Percentiles rank a stretch among this genome's conserved stretches.
phyloP scores from a whole-genome alignment of 2,113 vertebrate species.

The Sorex araneus region DNA sequence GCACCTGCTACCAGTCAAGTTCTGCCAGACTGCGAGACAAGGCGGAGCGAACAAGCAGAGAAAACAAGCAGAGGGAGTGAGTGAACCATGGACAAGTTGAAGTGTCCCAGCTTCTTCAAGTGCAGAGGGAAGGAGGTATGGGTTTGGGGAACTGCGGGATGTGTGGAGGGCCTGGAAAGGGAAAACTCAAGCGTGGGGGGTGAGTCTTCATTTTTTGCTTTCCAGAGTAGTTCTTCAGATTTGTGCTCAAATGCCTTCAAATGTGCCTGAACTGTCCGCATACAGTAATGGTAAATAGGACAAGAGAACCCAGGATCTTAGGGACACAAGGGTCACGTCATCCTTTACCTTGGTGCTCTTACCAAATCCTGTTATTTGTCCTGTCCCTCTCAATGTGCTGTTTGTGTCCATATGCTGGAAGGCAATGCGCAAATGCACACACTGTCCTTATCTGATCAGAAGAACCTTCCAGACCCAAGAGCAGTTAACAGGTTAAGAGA shows the following conservation, averaged over 20 bases:
- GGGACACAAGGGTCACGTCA: neutral
- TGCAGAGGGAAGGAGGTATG: conserved; percentile 67
- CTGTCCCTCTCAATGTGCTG: neutral
- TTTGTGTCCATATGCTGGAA: conserved; percentile 22
- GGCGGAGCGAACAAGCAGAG: conserved; percentile 60
- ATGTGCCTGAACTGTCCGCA: conserved; percentile 6
- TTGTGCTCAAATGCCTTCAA: conserved; percentile 48
- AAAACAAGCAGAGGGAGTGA: conserved; percentile 57
- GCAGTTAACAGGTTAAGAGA: conserved; percentile 41
- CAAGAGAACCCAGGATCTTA: neutral
- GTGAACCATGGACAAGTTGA: conserved; percentile 81
- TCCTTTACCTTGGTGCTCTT: neutral
- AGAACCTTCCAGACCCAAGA: neutral
- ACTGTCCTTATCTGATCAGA: conserved; percentile 49
- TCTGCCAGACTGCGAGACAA: conserved; percentile 66
- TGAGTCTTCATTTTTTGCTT: conserved; percentile 29
- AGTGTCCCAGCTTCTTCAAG: conserved; percentile 77
- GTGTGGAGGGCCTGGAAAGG: neutral
- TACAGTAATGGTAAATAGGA: neutral
- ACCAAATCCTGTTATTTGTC: neutral
- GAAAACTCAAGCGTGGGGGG: neutral
- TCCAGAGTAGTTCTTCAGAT: conserved; percentile 18
- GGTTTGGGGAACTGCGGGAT: neutral
- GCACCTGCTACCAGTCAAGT: conserved; percentile 76
- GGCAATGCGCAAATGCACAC: neutral